These are phyloP conservation scores for Stegophylla sp. DNA, from an alignment of 2,888 invertebrate species.

Conservation along the genomic window DNA sequence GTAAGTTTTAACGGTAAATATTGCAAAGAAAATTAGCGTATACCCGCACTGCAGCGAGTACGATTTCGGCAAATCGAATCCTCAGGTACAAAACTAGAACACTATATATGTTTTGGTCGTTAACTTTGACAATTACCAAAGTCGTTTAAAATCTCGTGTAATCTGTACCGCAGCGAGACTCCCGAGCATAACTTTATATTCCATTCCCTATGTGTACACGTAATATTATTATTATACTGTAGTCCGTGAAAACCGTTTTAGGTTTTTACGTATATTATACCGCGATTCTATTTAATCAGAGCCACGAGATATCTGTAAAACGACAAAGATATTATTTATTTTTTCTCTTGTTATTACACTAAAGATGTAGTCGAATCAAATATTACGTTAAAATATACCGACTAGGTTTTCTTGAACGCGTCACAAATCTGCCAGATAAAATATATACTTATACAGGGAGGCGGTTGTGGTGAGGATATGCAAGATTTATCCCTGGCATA, in stretches of 20 bases:
- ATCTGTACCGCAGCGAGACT: background rate
- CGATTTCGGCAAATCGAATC: slow-evolving; percentile 38
- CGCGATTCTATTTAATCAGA: no score
- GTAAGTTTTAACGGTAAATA: slow-evolving; percentile 27
- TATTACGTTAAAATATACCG: no score
- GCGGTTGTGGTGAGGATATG: no score
- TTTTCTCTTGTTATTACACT: no score
- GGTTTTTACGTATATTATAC: background rate
- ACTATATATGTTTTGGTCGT: slow-evolving; percentile 11
- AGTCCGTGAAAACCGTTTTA: background rate
- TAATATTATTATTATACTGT: no score
- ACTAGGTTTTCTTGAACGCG: no score
- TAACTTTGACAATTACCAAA: slow-evolving; percentile 13
- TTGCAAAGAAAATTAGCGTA: slow-evolving; percentile 25
- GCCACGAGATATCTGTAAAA: background rate
- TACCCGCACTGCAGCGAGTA: slow-evolving; percentile 18
- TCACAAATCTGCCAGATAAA: no score
- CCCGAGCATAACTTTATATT: slow-evolving; percentile 1
- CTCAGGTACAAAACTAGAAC: background rate
- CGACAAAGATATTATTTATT: no score
- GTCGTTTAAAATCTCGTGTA: slow-evolving; percentile 20
- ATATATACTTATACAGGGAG: no score
- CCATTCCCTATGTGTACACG: background rate
- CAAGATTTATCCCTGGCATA: no score
- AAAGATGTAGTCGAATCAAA: no score